phyloP scores from a whole-genome alignment of 2,113 vertebrate genomes.

The Lynx canadensis region DNA sequence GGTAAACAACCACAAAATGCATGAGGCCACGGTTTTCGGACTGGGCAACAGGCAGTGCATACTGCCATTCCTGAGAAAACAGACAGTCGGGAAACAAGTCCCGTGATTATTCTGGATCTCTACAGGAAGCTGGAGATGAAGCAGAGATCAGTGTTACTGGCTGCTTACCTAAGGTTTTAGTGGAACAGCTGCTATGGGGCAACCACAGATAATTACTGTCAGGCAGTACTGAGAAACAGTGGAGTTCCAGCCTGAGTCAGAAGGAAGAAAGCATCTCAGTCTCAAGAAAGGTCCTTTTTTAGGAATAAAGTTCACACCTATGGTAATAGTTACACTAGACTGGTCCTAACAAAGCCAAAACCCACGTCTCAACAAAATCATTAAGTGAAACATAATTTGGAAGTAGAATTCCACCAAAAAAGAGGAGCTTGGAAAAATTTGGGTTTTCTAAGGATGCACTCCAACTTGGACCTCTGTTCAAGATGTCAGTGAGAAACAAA shows the following conservation, averaged over 20 bases:
- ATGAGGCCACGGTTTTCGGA: not conserved
- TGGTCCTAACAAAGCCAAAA: not conserved
- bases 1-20: conserved; percentile 16
- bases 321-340: not conserved
- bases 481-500: not conserved
- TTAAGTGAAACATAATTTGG: not conserved
- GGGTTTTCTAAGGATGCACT: not conserved
- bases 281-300: not conserved
- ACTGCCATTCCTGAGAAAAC: not conserved
- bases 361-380: not conserved
- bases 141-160: not conserved
- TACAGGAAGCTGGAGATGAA: not conserved
- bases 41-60: not conserved
- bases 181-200: not conserved
- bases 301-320: not conserved
- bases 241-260: not conserved
- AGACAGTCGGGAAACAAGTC: not conserved
- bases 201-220: not conserved
- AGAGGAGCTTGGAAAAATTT: not conserved
- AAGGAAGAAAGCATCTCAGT: not conserved
- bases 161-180: too few species aligned
- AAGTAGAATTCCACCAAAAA: not conserved
- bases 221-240: not conserved
- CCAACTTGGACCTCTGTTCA: not conserved
- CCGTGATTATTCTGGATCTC: not conserved